These are phyloP conservation scores for Nannoperca obscura DNA, from an alignment of 2,797 vertebrate genomes.

Conservation along the genomic window DNA sequence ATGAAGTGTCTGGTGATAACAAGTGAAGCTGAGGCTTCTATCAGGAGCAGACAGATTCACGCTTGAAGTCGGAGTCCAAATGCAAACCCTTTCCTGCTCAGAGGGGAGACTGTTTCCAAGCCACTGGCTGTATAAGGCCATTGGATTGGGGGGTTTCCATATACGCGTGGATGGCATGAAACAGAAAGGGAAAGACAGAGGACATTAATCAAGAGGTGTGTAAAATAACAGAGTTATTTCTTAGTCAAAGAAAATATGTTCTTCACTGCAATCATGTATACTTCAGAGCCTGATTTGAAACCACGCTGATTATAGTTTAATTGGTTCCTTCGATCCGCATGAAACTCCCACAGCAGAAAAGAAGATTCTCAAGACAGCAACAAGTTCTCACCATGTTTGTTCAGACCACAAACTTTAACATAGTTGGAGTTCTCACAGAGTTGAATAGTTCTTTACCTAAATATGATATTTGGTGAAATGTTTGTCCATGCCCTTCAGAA, in stretches of 20 bases:
- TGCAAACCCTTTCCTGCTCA: constrained; percentile 24
- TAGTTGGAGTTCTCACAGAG: not conserved
- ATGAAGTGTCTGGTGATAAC: constrained; percentile 75
- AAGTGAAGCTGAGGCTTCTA: constrained; percentile 65
- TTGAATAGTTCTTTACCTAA: not conserved
- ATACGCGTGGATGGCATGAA: constrained; percentile 14
- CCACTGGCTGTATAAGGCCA: constrained; percentile 11
- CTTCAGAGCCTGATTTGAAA: not conserved
- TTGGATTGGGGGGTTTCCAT: constrained; percentile 13
- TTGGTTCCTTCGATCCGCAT: not conserved
- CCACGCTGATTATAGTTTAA: not conserved
- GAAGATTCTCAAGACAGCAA: not conserved
- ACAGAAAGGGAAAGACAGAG: not conserved
- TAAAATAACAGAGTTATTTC: not conserved
- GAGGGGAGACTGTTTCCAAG: constrained; percentile 26
- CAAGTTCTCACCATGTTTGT: not conserved
- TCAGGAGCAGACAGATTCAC: constrained; percentile 58
- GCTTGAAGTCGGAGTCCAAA: constrained; percentile 49
- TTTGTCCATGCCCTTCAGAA: too few relatives aligned
- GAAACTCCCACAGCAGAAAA: not conserved
- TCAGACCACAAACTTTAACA: not conserved
- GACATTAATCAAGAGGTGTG: not conserved
- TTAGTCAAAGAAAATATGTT: not conserved
- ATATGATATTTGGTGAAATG: not conserved
- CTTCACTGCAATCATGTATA: not conserved